Evolutionary conservation across 2,113 vertebrate genomes (phyloP), one percentile per base, ranked within the genome.

Genomic region (Xenopus borealis): DNA sequence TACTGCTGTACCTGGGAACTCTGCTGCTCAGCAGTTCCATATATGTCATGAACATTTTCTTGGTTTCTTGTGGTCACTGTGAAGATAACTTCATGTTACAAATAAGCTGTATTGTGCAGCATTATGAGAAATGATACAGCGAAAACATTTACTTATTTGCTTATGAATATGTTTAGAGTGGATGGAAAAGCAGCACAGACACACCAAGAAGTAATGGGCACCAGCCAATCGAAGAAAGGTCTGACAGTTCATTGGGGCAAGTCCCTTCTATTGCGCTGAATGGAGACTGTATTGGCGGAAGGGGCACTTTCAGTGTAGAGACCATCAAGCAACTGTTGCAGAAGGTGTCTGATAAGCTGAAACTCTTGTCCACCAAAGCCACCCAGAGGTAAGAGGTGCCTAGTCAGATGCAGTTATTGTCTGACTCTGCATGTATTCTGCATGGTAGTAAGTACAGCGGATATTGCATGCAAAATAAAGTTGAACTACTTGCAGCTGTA

Each of bases 161-260:
- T 55, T 55, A n/a, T 55, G 9, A n/a, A 55, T 61, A 11, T 23
- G 1, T 83, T 78, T 78, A 91, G 87, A 30, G 69, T 64, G 59
- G 79, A 6, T 88, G 83, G 87, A 84, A 83, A 69, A 81, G 82
- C 33, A 80, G 83, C 55, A 85, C 62, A 7, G 91, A 94, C 47
- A 87, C 89, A 81, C 95, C 92, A 74, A 92, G 91, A 80, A 94
- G 94, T 75, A 94, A 93, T 93, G 85, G 93, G 75, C 92, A 93
- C 72, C 94, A 95, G 80, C 93, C 94, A 86, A 80, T 85, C 40
- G 88, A 84, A 75, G 87, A 84, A 70, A 20, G 65, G 0, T 84
- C 85, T 45, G 77, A 79, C 1, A 86, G 85, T 57, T 83, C 85
- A 55, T 81, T 88, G 12, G 40, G 69, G 71, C 80, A 76, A 23